A percentile compares a stretch with the other conserved stretches of the same genome.
These are phyloP conservation scores for Coranthus polyacanthus DNA, from an alignment of 2,797 vertebrate genomes.

Conservation along the genomic window DNA sequence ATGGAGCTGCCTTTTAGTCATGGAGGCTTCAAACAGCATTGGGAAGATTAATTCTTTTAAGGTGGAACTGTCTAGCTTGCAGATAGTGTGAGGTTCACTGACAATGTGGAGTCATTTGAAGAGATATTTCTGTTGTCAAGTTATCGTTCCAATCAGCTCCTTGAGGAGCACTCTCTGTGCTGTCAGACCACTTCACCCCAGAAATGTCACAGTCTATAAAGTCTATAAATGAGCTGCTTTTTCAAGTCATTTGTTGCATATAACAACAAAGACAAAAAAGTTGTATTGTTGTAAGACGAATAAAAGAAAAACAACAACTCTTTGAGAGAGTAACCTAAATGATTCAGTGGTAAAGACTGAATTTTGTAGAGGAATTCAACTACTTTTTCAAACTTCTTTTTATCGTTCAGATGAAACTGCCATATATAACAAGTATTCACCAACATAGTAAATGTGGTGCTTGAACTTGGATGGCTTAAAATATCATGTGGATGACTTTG, in stretches of 20 bases:
- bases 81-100: conserved; percentile 37
- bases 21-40: conserved; percentile 26
- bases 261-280: background rate
- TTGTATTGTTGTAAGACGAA: background rate
- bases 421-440: background rate
- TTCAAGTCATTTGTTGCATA: conserved; percentile 1
- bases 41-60: conserved; percentile 40
- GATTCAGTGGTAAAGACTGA: conserved; percentile 1
- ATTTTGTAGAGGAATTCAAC: background rate
- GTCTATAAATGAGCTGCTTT: background rate
- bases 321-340: conserved; percentile 3
- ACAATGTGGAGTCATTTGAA: conserved; percentile 5
- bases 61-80: conserved; percentile 12
- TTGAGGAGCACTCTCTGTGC: conserved; percentile 11
- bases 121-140: conserved; percentile 14
- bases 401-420: background rate
- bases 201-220: conserved; percentile 13
- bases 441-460: background rate
- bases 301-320: background rate
- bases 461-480: background rate
- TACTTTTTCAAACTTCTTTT: no score
- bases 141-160: background rate
- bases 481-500: conserved; percentile 13
- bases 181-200: background rate
- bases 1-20: background rate